phyloP scores from a whole-genome alignment of 2,113 vertebrate species.

The Daboia siamensis region DNA sequence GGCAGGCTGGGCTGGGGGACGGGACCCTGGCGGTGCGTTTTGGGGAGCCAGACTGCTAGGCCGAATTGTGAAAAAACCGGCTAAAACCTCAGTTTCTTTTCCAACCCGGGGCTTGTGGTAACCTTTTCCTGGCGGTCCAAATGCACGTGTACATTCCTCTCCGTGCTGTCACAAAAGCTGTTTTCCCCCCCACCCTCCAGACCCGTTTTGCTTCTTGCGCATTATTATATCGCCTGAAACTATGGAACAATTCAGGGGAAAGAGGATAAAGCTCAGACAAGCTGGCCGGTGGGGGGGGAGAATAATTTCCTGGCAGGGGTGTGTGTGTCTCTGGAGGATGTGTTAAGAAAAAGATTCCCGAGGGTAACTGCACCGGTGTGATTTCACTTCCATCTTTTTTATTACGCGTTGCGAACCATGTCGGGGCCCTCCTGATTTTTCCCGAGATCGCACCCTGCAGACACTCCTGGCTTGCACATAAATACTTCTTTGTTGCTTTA shows the following conservation, averaged over 20 bases:
- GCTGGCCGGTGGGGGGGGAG: slow-evolving; percentile 1
- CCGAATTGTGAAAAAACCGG: slow-evolving; percentile 61
- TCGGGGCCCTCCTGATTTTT: background rate
- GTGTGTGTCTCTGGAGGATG: background rate
- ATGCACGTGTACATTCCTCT: slow-evolving; percentile 69
- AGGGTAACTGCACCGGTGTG: background rate
- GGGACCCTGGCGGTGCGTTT: slow-evolving; percentile 52
- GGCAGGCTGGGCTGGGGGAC: background rate
- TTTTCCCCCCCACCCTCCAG: slow-evolving; percentile 11
- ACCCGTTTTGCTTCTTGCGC: slow-evolving; percentile 22
- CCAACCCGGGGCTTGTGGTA: slow-evolving; percentile 55
- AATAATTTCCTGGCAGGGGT: background rate
- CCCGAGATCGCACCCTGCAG: too few relatives aligned
- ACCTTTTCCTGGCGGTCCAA: slow-evolving; percentile 45
- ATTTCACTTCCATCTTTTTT: background rate
- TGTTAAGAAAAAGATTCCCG: background rate
- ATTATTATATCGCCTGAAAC: slow-evolving; percentile 11
- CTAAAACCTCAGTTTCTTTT: slow-evolving; percentile 55
- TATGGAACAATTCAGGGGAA: background rate
- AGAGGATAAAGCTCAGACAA: slow-evolving; percentile 29
- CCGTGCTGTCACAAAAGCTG: slow-evolving; percentile 34
- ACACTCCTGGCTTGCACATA: background rate
- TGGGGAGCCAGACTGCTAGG: slow-evolving; percentile 68
- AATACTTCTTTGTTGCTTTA: background rate
- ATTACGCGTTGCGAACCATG: background rate